Evolutionary conservation across 2,113 vertebrate genomes (phyloP), one percentile per base, ranked within the genome.

Genomic region (Lethenteron camtschaticum): DNA sequence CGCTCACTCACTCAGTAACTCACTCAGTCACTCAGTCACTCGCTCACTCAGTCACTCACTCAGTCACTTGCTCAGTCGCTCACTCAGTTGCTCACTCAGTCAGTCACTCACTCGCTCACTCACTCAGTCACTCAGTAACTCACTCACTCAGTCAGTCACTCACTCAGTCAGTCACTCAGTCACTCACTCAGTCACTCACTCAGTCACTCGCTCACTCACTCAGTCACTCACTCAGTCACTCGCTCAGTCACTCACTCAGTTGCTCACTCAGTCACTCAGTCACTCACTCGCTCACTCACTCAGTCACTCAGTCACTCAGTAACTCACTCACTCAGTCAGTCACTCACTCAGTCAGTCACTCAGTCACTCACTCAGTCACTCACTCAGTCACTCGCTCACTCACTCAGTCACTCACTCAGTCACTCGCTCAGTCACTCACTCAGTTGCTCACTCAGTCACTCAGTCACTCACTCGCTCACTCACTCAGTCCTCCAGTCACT

Each of bases 161-260:
- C 69, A 69, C 69, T 55, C 8, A 69, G 5, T 18, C 16, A 69
- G 8, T 55, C 9, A 69, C 69, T 55, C 69, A 4, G 8, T 55
- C 69, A 69, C 16, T 56, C 16, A 11, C 69, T 11, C 69, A 69
- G 10, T 56, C 69, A 9, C 69, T 56, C 10, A 5, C 69, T 11
- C 18, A 24, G 8, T 56, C 69, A 8, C 69, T 11, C 10, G 6
- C 69, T 56, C 8, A 24, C 8, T 56, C n/a, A 5, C 69, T 11
- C 18, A 11, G 10, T 56, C 69, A 69, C 69, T 56, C 18, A 24
- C 9, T 56, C 69, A 69, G 2, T 56, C 8, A 69, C 69, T 55
- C 69, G 4, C 69, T 56, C 69, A 11, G 10, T 11, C 69, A 69
- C 69, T 56, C 69, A 69, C 69, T 56, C 10, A 69, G 10, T 56